Base-by-base conservation (phyloP, 2,888 invertebrate species). In the Lepeophtheirus nordmannii region DNA sequence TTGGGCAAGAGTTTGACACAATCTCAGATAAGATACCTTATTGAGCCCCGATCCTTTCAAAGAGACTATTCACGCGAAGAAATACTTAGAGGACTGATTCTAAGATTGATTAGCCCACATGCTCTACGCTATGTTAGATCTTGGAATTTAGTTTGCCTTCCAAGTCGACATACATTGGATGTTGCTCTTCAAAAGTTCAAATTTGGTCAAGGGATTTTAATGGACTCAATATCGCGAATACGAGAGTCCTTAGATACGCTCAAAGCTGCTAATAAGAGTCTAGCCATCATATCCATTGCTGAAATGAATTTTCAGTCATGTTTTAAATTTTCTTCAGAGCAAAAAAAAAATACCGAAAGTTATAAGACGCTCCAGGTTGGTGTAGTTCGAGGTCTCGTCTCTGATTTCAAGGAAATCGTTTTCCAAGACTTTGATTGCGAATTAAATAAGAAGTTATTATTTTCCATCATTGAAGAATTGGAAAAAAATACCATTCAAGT, bases 351-450 rank as follows among this genome's bases (percentile, higher is more conserved):
- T 46, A 2, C 2, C 8, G 30, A 30, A 7, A 30, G 30, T 30
- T 8, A 46, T 17, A 46, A 46, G 53, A 46, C n/a, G n/a, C 53
- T 46, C 8, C 14, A 14, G 5, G 5, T 46, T n/a, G 53, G n/a
- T 46, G 17, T 17, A n/a, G 53, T 46, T 46, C 53, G 53, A n/a
- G 53, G 53, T n/a, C 53, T 46, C 8, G 53, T 46, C 53, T 46
- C 53, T 17, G 53, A 46, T 17, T 46, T 46, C 8, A 46, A 46
- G 17, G 17, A 46, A 8, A 46, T 46, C 8, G 53, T 46, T 8
- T 46, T n/a, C 17, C 53, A 46, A 46, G 53, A 46, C 53, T 46
- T 46, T 46, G 53, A 46, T 17, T n/a, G 53, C 53, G n/a, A 46
- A 17, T 17, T 46, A 14, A 8, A 46, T 46, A 46, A 46, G 53